Percentiles rank a stretch among this genome's conserved stretches.
Conservation (phyloP, 2,113 vertebrate species). For the Serinus canaria region DNA sequence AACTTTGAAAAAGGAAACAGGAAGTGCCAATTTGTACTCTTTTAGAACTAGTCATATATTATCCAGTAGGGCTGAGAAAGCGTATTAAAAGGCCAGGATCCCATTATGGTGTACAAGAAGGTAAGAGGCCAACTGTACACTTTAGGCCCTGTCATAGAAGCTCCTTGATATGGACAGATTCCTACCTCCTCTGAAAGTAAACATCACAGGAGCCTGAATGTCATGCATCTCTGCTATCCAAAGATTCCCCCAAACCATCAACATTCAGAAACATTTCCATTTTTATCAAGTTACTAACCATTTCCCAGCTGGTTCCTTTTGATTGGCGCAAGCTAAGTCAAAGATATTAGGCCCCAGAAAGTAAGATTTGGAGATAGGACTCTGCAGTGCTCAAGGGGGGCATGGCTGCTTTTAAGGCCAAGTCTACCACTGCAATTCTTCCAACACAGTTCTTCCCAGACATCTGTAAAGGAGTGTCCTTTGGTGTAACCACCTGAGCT, state of each 20-base stretch:
- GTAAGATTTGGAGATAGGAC: neutral
- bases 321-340: neutral
- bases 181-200: neutral
- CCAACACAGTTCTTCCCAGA: neutral
- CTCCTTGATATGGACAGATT: neutral
- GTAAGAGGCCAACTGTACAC: neutral
- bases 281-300: neutral
- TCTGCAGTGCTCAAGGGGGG: neutral
- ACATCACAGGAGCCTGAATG: neutral
- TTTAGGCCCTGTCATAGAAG: neutral
- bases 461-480: too few species aligned
- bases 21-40: neutral
- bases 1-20: neutral
- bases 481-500: too few species aligned
- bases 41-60: neutral
- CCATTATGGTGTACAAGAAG: neutral
- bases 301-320: neutral
- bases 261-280: neutral
- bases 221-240: neutral
- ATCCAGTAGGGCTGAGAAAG: neutral
- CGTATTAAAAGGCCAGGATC: neutral
- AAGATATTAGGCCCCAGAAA: neutral
- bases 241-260: neutral
- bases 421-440: neutral
- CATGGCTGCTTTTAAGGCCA: neutral